Evolutionary conservation across 1,140 invertebrate genomes (phyloP).

Genomic region (Plectus sambesii): DNA sequence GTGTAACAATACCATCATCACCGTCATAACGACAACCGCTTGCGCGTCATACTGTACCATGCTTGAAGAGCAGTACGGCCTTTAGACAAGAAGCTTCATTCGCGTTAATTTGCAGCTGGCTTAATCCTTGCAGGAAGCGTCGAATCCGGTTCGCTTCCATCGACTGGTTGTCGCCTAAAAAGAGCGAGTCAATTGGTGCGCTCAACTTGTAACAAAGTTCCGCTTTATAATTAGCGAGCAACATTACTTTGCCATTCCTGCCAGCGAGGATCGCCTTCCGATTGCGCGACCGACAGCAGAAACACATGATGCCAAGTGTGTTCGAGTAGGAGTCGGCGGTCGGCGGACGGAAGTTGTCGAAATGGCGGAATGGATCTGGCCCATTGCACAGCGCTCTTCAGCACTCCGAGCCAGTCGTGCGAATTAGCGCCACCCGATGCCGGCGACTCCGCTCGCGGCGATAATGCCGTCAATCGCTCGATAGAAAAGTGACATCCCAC

Average conservation of each 20-base stretch:
- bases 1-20: constrained; percentile 6
- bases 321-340: constrained; percentile 12
- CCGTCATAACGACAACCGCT: constrained; percentile 17
- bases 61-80: constrained; percentile 2
- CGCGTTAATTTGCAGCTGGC: too few relatives aligned
- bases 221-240: constrained; percentile 3
- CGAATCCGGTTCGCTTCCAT: too few relatives aligned
- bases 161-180: too few relatives aligned
- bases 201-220: constrained; percentile 1
- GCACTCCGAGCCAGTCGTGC: constrained; percentile 6
- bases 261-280: background rate
- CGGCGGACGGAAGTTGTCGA: constrained; percentile 9
- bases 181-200: too few relatives aligned
- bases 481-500: background rate
- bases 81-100: too few relatives aligned
- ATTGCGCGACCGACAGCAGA: constrained; percentile 7
- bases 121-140: too few relatives aligned
- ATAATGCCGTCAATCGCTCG: constrained; percentile 12
- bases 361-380: constrained; percentile 9
- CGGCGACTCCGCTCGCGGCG: constrained; percentile 14
- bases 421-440: too few relatives aligned
- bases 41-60: constrained; percentile 17
- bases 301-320: constrained; percentile 25
- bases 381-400: constrained; percentile 9
- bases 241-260: too few relatives aligned